A percentile compares a stretch with the other conserved stretches of the same genome.
Conservation (phyloP, 2,797 vertebrate genomes). For the Falco biarmicus region DNA sequence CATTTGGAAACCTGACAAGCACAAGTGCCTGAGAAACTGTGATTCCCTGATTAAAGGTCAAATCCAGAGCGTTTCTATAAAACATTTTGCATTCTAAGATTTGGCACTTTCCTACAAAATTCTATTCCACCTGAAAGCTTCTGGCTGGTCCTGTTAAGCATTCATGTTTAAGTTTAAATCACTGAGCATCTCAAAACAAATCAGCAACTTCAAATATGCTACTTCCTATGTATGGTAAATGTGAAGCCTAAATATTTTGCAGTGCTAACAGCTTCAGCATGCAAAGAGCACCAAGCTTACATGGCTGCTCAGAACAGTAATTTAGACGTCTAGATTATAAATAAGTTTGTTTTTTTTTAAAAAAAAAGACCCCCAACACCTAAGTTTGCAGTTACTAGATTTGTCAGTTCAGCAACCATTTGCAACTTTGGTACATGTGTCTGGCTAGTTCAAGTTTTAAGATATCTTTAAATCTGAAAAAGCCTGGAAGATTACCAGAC, state of each 20-base stretch:
- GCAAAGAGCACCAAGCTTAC: background rate
- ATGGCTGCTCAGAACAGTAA: background rate
- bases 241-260: background rate
- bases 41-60: background rate
- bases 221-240: background rate
- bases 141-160: background rate
- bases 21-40: background rate
- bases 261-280: background rate
- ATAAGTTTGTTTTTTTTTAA: background rate
- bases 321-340: background rate
- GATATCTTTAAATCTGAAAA: background rate
- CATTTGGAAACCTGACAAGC: background rate
- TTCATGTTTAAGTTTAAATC: background rate
- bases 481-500: background rate
- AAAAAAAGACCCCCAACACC: background rate
- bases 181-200: background rate
- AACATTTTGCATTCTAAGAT: background rate
- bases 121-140: background rate
- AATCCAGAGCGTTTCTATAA: background rate
- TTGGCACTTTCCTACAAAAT: background rate
- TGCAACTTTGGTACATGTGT: background rate
- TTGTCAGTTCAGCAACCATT: background rate
- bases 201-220: background rate
- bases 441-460: background rate
- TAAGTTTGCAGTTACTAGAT: background rate